phyloP scores from a whole-genome alignment of 2,797 vertebrate species.

The Phaenicophaeus curvirostris region DNA sequence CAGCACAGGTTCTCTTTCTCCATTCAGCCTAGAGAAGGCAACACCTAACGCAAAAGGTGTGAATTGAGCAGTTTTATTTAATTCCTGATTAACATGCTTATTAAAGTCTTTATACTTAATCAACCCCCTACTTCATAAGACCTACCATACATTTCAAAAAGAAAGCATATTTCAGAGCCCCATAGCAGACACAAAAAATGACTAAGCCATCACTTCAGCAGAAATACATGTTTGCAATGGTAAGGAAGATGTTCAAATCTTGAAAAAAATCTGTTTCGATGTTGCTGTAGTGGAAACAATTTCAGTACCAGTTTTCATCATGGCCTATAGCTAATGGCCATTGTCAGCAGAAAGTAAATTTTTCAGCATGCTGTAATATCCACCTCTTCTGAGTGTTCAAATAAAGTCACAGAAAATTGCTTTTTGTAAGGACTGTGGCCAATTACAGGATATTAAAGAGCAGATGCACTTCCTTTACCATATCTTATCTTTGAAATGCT shows the following conservation, averaged over 20 bases:
- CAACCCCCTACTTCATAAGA: neutral
- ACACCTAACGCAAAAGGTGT: neutral
- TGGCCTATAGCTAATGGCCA: neutral
- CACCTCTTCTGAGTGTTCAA: neutral
- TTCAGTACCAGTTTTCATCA: neutral
- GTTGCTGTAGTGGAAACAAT: neutral
- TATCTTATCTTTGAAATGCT: neutral
- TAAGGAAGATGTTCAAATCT: neutral
- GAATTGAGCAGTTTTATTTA: neutral
- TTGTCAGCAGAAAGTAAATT: neutral
- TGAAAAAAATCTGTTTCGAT: neutral
- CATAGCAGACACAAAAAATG: neutral
- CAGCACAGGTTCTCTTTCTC: neutral
- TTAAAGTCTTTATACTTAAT: neutral
- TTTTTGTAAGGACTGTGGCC: neutral
- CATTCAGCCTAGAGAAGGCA: neutral
- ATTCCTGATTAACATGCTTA: neutral
- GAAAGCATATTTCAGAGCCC: neutral
- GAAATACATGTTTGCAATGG: neutral
- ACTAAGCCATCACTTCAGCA: neutral
- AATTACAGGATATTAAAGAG: neutral
- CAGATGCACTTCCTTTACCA: neutral
- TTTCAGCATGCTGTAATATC: neutral
- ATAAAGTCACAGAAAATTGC: neutral
- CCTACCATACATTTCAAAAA: neutral